phyloP scores from a whole-genome alignment of 2,797 vertebrate genomes.

The Eulemur mongoz region DNA sequence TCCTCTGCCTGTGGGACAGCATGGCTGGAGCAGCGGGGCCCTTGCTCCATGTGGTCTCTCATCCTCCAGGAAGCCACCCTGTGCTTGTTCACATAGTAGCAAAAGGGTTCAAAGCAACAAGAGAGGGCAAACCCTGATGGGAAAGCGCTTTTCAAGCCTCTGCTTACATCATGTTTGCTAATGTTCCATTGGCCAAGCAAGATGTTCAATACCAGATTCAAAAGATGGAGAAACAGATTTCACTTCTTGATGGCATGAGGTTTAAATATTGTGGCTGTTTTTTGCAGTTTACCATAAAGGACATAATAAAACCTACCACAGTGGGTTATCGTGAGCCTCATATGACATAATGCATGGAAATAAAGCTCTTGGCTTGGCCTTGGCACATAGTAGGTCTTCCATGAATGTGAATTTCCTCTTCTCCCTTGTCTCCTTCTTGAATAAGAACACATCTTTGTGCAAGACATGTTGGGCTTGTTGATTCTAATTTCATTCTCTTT shows the following conservation, averaged over 20 bases:
- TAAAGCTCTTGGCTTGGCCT: neutral
- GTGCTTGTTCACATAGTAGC: neutral
- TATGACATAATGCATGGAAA: neutral
- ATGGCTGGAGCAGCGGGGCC: neutral
- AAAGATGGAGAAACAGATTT: neutral
- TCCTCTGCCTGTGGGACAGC: neutral
- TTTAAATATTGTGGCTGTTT: neutral
- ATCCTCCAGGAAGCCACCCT: neutral
- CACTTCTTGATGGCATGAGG: neutral
- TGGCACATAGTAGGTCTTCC: slow-evolving; percentile 31
- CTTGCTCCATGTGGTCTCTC: neutral
- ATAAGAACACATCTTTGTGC: slow-evolving; percentile 60
- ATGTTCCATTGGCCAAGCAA: neutral
- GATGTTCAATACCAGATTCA: neutral
- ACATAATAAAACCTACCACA: neutral
- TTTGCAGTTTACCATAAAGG: neutral
- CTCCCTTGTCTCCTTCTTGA: slow-evolving; percentile 43
- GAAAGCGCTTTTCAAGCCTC: neutral
- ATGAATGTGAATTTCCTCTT: neutral
- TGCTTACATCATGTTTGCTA: neutral
- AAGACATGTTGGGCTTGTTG: slow-evolving; percentile 54
- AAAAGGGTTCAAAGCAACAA: neutral
- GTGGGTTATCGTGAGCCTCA: neutral
- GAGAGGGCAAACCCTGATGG: neutral
- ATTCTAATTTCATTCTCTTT: slow-evolving; percentile 73